phyloP scores from a whole-genome alignment of 1,140 invertebrate species.

The Sipha flava region DNA sequence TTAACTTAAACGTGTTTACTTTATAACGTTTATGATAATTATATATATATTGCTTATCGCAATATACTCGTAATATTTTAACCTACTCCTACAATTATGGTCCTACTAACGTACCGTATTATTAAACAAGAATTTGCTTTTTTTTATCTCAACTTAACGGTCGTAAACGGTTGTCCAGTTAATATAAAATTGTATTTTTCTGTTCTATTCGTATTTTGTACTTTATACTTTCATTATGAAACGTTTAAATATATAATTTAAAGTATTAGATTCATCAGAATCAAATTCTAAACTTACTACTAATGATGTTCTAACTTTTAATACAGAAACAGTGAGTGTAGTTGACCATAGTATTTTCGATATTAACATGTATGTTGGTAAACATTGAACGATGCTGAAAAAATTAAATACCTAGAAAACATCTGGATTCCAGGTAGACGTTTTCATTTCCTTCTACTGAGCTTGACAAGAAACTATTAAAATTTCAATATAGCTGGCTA shows the following conservation, averaged over 20 bases:
- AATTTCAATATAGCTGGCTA: constrained; percentile 1
- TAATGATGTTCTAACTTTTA: not conserved
- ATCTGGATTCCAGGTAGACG: not conserved
- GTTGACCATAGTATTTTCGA: not conserved
- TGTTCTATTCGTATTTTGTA: not conserved
- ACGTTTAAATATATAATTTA: not conserved
- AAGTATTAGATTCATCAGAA: not conserved
- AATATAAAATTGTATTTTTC: not conserved
- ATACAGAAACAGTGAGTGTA: not conserved
- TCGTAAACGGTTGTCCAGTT: too few species aligned
- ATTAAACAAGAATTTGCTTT: not conserved
- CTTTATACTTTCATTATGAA: not conserved
- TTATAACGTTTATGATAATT: not conserved
- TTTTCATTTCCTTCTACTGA: not conserved
- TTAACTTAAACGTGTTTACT: not conserved
- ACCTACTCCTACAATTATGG: too few species aligned
- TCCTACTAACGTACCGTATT: too few species aligned
- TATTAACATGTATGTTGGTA: not conserved
- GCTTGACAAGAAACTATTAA: not conserved
- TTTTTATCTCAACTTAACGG: not conserved
- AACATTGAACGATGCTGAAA: not conserved
- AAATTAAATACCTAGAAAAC: not conserved
- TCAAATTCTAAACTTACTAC: not conserved
- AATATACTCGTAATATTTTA: not conserved
- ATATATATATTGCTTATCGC: not conserved